phyloP scores from a whole-genome alignment of 2,888 invertebrate species.

The Plebejus melissa region DNA sequence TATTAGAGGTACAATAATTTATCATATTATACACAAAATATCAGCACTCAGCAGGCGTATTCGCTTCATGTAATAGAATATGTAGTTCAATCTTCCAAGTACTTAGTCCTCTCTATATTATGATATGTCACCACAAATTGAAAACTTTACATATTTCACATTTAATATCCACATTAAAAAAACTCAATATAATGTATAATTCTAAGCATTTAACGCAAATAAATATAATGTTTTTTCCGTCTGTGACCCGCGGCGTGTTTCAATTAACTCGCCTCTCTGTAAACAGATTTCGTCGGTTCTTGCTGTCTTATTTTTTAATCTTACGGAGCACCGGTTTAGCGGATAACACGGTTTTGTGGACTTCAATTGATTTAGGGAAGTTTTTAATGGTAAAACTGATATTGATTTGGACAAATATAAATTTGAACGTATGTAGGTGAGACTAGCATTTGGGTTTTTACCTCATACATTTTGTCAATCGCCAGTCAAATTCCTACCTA shows the following conservation, averaged over 20 bases:
- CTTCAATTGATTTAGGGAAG: constrained; percentile 14
- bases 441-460: too few species aligned
- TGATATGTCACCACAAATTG: background rate
- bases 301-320: constrained; percentile 57
- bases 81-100: too few species aligned
- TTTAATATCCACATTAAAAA: background rate
- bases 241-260: constrained; percentile 56
- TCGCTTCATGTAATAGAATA: too few species aligned
- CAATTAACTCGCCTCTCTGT: constrained; percentile 47
- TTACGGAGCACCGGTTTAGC: constrained; percentile 42
- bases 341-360: constrained; percentile 33
- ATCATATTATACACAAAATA: too few species aligned
- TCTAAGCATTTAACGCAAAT: constrained; percentile 5
- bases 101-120: too few species aligned
- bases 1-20: too few species aligned
- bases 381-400: background rate
- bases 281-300: constrained; percentile 42
- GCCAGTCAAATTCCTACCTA: too few species aligned
- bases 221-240: constrained; percentile 40
- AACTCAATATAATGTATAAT: background rate
- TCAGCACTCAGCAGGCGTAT: too few species aligned
- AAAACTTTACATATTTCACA: background rate
- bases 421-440: too few species aligned
- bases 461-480: background rate
- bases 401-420: background rate